Evolutionary conservation across 2,113 vertebrate species (phyloP).

Genomic region (Natator depressus): DNA sequence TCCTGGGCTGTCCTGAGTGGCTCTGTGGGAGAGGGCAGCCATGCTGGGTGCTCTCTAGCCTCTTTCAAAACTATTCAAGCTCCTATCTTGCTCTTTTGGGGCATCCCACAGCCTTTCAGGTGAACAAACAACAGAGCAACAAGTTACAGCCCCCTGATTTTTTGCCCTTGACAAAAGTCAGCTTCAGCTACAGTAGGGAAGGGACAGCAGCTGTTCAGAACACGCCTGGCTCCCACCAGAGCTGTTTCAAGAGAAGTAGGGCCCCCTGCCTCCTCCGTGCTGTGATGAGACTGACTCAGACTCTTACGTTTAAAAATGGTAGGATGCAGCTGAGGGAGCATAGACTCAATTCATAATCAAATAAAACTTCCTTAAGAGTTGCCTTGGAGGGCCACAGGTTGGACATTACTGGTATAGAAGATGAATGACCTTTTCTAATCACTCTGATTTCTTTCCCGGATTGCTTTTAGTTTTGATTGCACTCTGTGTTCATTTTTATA

Average conservation of each 20-base stretch:
- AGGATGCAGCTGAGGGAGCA: neutral
- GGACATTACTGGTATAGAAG: neutral
- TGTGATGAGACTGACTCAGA: neutral
- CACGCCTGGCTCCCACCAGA: neutral
- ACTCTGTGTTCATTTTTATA: neutral
- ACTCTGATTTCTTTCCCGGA: rapidly evolving
- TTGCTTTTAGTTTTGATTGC: neutral
- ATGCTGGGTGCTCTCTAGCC: neutral
- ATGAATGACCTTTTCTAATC: neutral
- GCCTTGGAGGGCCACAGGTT: neutral
- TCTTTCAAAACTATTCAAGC: neutral
- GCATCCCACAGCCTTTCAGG: neutral
- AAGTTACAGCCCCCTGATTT: neutral
- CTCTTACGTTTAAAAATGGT: neutral
- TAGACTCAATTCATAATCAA: neutral
- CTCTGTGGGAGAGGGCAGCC: neutral
- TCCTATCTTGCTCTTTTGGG: neutral
- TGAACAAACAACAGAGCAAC: neutral
- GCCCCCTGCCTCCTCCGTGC: neutral
- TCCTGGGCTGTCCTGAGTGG: neutral
- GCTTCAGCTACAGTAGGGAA: neutral
- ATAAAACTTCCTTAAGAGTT: neutral
- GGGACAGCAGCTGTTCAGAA: neutral
- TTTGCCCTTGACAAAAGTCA: neutral
- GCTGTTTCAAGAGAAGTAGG: neutral